Conservation (phyloP, 2,888 invertebrate genomes). For the Salpingus planirostris region DNA sequence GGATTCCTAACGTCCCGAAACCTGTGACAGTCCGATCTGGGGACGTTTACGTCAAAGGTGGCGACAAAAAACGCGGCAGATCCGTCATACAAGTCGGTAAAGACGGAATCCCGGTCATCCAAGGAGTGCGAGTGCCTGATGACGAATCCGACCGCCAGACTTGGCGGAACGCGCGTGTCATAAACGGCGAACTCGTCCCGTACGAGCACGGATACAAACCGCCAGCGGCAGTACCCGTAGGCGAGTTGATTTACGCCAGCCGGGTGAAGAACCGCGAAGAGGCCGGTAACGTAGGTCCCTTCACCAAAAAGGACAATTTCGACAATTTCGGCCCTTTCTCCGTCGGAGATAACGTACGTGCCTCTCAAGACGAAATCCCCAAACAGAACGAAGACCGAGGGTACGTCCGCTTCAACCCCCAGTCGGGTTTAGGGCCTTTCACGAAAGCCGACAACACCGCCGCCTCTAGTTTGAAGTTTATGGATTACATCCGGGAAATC, state of each 20-base stretch:
- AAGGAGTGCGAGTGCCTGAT: slow-evolving; percentile 75
- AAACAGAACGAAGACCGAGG: slow-evolving; percentile 16
- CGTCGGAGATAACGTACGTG: slow-evolving; percentile 49
- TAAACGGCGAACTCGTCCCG: slow-evolving; percentile 72
- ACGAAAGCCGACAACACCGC: slow-evolving; percentile 55
- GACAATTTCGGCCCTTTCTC: slow-evolving; percentile 49
- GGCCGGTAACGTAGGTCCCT: slow-evolving; percentile 46
- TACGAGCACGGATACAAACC: slow-evolving; percentile 63
- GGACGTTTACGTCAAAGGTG: slow-evolving; percentile 48
- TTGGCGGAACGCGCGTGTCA: slow-evolving; percentile 83
- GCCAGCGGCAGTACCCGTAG: slow-evolving; percentile 51
- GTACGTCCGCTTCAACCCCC: slow-evolving; percentile 26
- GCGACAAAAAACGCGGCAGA: slow-evolving; percentile 52
- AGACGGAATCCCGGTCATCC: slow-evolving; percentile 72
- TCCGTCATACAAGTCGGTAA: slow-evolving; percentile 56
- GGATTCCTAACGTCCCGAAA: slow-evolving; percentile 49
- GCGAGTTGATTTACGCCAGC: slow-evolving; percentile 47
- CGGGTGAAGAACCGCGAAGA: slow-evolving; percentile 19
- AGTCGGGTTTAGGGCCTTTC: slow-evolving; percentile 51
- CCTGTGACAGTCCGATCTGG: slow-evolving; percentile 62
- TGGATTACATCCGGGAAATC: slow-evolving; percentile 59
- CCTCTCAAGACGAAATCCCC: slow-evolving; percentile 15
- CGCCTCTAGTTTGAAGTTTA: slow-evolving; percentile 51
- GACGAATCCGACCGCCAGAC: slow-evolving; percentile 68
- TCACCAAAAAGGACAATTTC: slow-evolving; percentile 54